phyloP scores from a whole-genome alignment of 2,888 invertebrate genomes.

The Deilephila porcellus region DNA sequence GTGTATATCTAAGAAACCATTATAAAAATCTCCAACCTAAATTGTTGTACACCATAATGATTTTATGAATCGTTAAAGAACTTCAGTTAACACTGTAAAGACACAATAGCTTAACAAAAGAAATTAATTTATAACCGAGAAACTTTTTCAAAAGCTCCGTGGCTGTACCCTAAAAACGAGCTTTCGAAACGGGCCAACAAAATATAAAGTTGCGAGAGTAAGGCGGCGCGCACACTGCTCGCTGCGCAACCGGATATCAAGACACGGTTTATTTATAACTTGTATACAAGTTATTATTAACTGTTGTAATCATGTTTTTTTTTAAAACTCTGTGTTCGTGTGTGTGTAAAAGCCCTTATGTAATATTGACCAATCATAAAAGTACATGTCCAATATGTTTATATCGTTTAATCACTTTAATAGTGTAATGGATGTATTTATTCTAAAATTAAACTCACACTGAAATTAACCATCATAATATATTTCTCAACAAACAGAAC shows the following conservation, averaged over 20 bases:
- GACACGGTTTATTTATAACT: not conserved
- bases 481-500: not conserved
- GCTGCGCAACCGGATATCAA: not conserved
- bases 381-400: not conserved
- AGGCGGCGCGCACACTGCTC: slow-evolving; percentile 8
- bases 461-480: not conserved
- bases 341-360: not conserved
- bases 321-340: not conserved
- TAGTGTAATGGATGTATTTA: not conserved
- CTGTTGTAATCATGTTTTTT: too few relatives aligned
- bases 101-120: not conserved
- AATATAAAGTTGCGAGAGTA: slow-evolving; percentile 32
- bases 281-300: not conserved
- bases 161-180: slow-evolving; percentile 38
- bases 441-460: not conserved
- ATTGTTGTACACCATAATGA: not conserved
- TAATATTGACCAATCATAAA: not conserved
- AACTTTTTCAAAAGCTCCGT: not conserved
- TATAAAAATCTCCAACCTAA: too few relatives aligned
- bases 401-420: not conserved
- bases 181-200: slow-evolving; percentile 45
- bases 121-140: slow-evolving; percentile 3
- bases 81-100: not conserved
- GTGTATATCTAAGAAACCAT: too few relatives aligned
- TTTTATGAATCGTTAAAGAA: not conserved